Percentiles rank a stretch among this genome's conserved stretches.
These are phyloP conservation scores for Chymomyza caudatula DNA, from an alignment of 2,888 invertebrate genomes.

Conservation along the genomic window DNA sequence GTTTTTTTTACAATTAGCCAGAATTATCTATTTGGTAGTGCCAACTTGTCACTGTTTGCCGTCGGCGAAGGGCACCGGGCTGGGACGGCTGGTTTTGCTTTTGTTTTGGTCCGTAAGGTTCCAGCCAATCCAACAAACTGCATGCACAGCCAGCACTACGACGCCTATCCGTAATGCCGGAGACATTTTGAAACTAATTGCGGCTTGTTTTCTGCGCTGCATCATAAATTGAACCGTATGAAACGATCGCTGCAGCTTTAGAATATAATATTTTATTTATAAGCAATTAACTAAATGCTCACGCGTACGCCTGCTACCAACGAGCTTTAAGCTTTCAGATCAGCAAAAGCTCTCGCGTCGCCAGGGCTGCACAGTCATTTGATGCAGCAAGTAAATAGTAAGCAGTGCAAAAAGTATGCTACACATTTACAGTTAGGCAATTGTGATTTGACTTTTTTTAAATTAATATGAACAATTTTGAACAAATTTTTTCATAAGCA, in stretches of 20 bases:
- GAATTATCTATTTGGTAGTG: neutral
- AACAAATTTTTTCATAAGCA: neutral
- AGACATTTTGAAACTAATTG: neutral
- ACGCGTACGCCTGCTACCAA: neutral
- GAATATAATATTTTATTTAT: neutral
- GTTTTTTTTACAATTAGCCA: neutral
- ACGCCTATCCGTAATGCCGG: conserved; percentile 57
- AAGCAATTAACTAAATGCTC: neutral
- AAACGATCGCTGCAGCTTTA: conserved; percentile 5
- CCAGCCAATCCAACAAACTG: conserved; percentile 60
- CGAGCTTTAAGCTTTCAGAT: neutral
- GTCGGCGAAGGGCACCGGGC: neutral
- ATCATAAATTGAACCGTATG: conserved; percentile 23
- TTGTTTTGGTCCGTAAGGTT: conserved; percentile 20
- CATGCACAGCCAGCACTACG: conserved; percentile 55
- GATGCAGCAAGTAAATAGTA: neutral
- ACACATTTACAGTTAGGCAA: too few relatives aligned
- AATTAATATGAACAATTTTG: too few relatives aligned
- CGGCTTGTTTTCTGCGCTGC: conserved; percentile 30
- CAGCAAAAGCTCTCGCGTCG: neutral
- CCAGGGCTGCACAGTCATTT: neutral
- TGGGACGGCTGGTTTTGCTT: neutral
- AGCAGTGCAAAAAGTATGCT: too few relatives aligned
- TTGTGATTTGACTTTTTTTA: too few relatives aligned
- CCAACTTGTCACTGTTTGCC: neutral